Base-by-base conservation (phyloP, 1,140 invertebrate genomes). In the Paramacrobiotus metropolitanus region DNA sequence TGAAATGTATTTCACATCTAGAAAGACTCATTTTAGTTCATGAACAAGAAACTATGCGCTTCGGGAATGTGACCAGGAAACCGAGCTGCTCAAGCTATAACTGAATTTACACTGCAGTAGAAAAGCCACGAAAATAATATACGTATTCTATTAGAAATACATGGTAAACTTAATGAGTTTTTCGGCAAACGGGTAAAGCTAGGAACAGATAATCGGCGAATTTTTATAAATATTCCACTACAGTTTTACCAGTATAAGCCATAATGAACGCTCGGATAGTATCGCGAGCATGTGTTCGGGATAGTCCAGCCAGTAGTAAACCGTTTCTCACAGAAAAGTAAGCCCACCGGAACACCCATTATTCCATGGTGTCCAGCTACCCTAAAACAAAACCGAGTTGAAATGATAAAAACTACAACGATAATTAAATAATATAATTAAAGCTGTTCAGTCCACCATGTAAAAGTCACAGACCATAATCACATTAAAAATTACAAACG, bases 201-300 rank as follows among this genome's bases (percentile, higher is more conserved):
- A n/a, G n/a, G n/a, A n/a, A n/a, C n/a, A n/a, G n/a, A n/a, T n/a
- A n/a, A n/a, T n/a, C n/a, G n/a, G n/a, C n/a, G n/a, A n/a, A n/a
- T n/a, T n/a, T n/a, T n/a, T n/a, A n/a, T n/a, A n/a, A n/a, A n/a
- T n/a, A n/a, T n/a, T n/a, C 34, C 34, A n/a, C 34, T 9, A 9
- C 34, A 40, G n/a, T 9, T 24, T 4, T 28, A 55, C 48, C 48
- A 24, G 48, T 18, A 55, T 55, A 55, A 18, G 48, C 48, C 48
- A 55, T 55, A 24, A 55, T 55, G 48, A 55, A 55, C 9, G 48
- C 48, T 9, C 48, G 48, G 24, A 55, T 55, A 15, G 48, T 55
- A 24, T 55, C 48, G 4, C 48, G 48, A 55, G 48, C 48, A 55
- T 55, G 9, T 24, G 48, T 9, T 18, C 9, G 48, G 48, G 24